Conservation (phyloP, 2,797 vertebrate genomes). For the Rhabdomys pumilio region DNA sequence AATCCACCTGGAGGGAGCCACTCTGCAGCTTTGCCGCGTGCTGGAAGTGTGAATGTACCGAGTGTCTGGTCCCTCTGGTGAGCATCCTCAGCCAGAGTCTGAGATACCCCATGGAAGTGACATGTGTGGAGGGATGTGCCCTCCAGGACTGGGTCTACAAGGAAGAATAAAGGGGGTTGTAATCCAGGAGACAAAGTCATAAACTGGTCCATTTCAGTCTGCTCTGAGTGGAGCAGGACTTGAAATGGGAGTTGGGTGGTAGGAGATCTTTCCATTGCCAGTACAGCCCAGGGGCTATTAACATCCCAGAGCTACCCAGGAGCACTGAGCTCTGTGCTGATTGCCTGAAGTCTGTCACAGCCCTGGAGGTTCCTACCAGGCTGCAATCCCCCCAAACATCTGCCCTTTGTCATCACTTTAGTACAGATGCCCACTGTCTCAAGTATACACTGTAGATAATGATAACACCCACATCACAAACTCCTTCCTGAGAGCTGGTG, state of each 20-base stretch:
- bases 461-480: background rate
- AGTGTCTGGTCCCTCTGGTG: background rate
- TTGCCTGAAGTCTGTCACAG: background rate
- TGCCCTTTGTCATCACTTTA: background rate
- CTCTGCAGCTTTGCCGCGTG: background rate
- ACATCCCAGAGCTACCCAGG: background rate
- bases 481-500: background rate
- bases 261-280: background rate
- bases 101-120: background rate
- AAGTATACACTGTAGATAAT: background rate
- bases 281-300: background rate
- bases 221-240: background rate
- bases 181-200: background rate
- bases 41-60: background rate
- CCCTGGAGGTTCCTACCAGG: background rate
- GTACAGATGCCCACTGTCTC: background rate
- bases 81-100: background rate
- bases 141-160: background rate
- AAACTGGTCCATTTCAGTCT: too few species aligned
- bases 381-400: background rate
- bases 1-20: too few species aligned
- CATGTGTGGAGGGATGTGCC: too few species aligned
- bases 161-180: background rate
- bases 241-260: background rate
- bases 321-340: background rate